phyloP scores from a whole-genome alignment of 2,797 vertebrate species.

The Crenuchus spilurus region DNA sequence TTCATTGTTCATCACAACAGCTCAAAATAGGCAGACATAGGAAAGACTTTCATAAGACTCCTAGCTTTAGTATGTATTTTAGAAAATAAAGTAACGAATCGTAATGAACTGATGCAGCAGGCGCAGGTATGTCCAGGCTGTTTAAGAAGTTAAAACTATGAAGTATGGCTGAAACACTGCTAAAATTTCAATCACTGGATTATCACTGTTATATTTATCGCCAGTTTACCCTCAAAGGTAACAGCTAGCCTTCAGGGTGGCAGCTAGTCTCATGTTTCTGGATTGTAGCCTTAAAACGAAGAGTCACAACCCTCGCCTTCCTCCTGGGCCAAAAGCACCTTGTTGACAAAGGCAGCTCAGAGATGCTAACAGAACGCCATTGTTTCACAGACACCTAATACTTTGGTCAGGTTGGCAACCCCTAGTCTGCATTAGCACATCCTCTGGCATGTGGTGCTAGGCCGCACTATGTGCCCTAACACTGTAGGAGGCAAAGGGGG shows the following conservation, averaged over 20 bases:
- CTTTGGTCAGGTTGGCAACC: slow-evolving; percentile 67
- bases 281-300: background rate
- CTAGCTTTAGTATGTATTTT: too few species aligned
- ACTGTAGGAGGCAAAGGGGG: slow-evolving; percentile 9
- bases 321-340: slow-evolving; percentile 62
- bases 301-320: slow-evolving; percentile 22
- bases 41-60: too few species aligned
- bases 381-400: slow-evolving; percentile 78
- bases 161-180: too few species aligned
- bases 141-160: too few species aligned
- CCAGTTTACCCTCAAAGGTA: background rate
- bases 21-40: too few species aligned
- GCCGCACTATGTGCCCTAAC: slow-evolving; percentile 57
- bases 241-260: background rate
- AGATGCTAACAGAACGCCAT: slow-evolving; percentile 71
- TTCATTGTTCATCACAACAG: too few species aligned
- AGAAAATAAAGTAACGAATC: too few species aligned
- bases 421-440: slow-evolving; percentile 73
- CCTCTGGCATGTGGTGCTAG: slow-evolving; percentile 67
- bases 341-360: slow-evolving; percentile 64
- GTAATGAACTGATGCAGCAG: too few species aligned
- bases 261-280: slow-evolving; percentile 35
- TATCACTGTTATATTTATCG: background rate
- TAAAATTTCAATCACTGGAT: too few species aligned
- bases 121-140: too few species aligned